Base-by-base conservation (phyloP, 1,140 invertebrate species). In the Rhagoletis zephyria region DNA sequence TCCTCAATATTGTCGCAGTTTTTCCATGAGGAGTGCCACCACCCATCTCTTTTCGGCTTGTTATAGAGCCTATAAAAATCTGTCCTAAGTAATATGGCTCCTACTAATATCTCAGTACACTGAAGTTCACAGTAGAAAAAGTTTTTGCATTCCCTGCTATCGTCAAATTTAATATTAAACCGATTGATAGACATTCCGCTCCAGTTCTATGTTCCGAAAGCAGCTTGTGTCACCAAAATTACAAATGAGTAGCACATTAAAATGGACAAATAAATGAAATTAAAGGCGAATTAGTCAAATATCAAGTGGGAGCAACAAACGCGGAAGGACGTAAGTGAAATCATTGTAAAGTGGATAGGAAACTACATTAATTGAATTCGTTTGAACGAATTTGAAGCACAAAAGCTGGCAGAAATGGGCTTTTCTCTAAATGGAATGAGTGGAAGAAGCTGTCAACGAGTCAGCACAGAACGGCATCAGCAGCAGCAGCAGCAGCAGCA, bases 321-420 rank as follows among this genome's bases (percentile, higher is more conserved):
- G 74, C 74, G 74, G n/a, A 7, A 42, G 74, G 19, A 56, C 48
- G 45, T 5, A 81, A 81, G 74, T 16, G 74, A 81, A 81, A 59
- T 51, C 45, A 30, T 6, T 56, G n/a, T 51, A 81, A 81, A 81
- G 48, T 56, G 74, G 74, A 81, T 48, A 81, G 74, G 74, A 56
- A 56, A 81, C 74, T 51, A 42, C 48, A 81, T 81, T 81, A 81
- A 81, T 81, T 81, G 74, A 81, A 81, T 81, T 81, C 74, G 74
- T 81, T 81, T 81, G 74, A 81, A 81, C 74, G 45, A 81, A 81
- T 56, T 81, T 81, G 74, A 56, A 81, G 19, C 48, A n/a, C 51
- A n/a, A 2, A 3, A 81, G 48, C 14, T n/a, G 30, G 56, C 16
- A 19, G n/a, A 5, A 56, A 42, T 6, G 48, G 61, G 40, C 2